Base-by-base conservation (phyloP, 35 echinoderm and acorn worm genomes). In the Stichopus chloronotus region DNA sequence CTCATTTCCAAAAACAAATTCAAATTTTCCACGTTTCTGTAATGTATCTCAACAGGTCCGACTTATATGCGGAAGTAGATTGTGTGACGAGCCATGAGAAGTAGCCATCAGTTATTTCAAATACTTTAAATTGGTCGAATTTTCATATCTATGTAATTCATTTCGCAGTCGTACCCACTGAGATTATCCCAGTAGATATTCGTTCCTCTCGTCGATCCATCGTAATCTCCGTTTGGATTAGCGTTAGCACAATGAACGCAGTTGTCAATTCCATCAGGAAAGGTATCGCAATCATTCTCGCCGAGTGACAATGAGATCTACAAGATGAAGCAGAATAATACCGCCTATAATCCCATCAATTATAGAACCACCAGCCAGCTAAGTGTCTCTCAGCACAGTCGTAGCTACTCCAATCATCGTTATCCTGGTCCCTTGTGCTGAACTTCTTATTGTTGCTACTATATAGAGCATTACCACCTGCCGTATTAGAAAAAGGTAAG, bases 361-460 rank as follows among this genome's bases (percentile, higher is more conserved):
- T 8, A 6, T 17, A 12, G 72, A 21, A 76, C 72, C 72, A 76
- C 72, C 72, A 76, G 5, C 72, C 72, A 7, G 19, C 72, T 76
- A 7, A 21, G 72, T 76, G 72, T 76, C 72, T 24, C 25, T 76
- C 25, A 6, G 72, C 72, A 76, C 7, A 76, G 72, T 76, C 4
- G 16, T 76, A 6, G 6, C 8, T 24, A 17, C 7, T 17, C 6
- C 72, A 76, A 24, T 8, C 14, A 8, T 76, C 72, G 16, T 76
- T 76, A 24, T 76, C 72, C 72, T 76, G 72, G 14, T 76, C 72
- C 7, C 72, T 17, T 17, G 72, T 76, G 72, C 72, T 76, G 72
- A 76, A 76, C 72, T 76, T 76, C 25, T 17, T 76, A 76, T 24
- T 24, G 8, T 76, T 76, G 72, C 8, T 76, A 76, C 25, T 0